A percentile compares a stretch with the other conserved stretches of the same genome.
Conservation (phyloP, 2,888 invertebrate species). For the Candidula unifasciata region DNA sequence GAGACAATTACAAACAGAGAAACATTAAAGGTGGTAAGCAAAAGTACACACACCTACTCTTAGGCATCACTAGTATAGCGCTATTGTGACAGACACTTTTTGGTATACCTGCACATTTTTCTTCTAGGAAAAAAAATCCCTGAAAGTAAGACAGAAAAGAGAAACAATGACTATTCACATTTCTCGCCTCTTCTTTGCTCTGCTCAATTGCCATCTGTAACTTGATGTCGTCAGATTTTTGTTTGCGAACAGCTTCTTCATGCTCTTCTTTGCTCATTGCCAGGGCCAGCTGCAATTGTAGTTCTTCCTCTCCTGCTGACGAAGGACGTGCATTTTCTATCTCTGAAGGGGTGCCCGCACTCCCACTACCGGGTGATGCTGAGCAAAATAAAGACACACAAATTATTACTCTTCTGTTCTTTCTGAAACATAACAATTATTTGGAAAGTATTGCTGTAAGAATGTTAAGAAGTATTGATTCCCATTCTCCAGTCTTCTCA, state of each 20-base stretch:
- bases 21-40: too few species aligned
- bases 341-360: constrained; percentile 79
- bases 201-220: constrained; percentile 85
- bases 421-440: too few species aligned
- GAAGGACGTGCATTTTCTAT: constrained; percentile 96
- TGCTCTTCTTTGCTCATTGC: constrained; percentile 99
- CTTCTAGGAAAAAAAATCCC: too few species aligned
- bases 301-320: constrained; percentile 97
- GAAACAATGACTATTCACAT: constrained; percentile 53
- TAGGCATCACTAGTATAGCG: too few species aligned
- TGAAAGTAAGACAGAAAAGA: too few species aligned
- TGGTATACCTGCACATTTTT: too few species aligned
- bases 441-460: too few species aligned
- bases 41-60: too few species aligned
- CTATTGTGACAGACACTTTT: too few species aligned
- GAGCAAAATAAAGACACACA: background rate
- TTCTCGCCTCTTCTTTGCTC: constrained; percentile 80
- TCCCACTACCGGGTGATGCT: constrained; percentile 56
- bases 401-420: background rate
- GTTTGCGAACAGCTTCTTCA: constrained; percentile 85
- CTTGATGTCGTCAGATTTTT: constrained; percentile 54
- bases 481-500: too few species aligned
- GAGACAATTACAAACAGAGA: too few species aligned
- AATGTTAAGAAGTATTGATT: background rate
- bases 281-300: constrained; percentile 97